Base-by-base conservation (phyloP, 2,797 vertebrate genomes). In the Sebastes diploproa region DNA sequence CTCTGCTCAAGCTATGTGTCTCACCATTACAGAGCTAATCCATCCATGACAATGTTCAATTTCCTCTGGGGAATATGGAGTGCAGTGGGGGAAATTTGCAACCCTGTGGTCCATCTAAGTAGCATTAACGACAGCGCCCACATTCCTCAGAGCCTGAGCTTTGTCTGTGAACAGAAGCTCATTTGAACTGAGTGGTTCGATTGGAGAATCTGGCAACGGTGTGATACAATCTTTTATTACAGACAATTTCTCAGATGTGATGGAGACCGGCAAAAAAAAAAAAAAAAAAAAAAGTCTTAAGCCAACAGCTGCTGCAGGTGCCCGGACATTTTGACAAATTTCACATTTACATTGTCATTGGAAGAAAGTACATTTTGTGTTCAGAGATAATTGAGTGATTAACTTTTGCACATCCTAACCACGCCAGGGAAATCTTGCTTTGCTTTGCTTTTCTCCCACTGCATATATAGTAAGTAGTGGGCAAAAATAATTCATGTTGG, bases 11-110 rank as follows among this genome's bases (percentile, higher is more conserved):
- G 96, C 97, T 98, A 97, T 96, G 97, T 98, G 97, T 97, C 96
- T 96, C 96, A 96, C 97, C 96, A 98, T 98, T 98, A 98, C 97
- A 96, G 96, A 95, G 96, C 95, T 98, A 98, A 98, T 98, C 97
- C 97, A 99, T 98, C 98, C 98, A 98, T 99, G 98, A 98, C 97
- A 97, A 97, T 97, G 97, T 97, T 98, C 97, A 98, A 98, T 98
- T 98, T 97, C 97, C 97, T 97, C 96, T 92, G 94, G 97, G 97
- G 97, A 97, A 97, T 97, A 97, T 97, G 87, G 90, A 92, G 92
- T 91, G 91, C 86, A 89, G 91, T 89, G 87, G 85, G 83, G 88
- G 83, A 83, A 91, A 92, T 91, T 84, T 91, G 92, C 90, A 93
- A 90, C 90, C 90, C 91, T 73, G 69, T 86, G 91, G 92, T 83